Evolutionary conservation across 2,888 invertebrate genomes (phyloP).

Genomic region (Pheosia gnoma): DNA sequence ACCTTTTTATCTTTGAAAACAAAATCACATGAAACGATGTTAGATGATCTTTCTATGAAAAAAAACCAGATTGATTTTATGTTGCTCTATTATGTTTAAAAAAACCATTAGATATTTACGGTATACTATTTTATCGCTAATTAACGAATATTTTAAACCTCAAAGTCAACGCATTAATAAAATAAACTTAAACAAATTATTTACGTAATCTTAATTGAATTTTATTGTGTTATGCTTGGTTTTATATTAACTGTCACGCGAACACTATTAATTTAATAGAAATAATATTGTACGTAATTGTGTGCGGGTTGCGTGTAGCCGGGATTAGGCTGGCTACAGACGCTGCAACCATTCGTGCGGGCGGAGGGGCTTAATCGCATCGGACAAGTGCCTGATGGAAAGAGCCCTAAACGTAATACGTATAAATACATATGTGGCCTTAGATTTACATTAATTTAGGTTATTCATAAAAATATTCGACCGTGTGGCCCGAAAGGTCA

Average conservation of each 20-base stretch:
- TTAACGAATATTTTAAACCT: not conserved
- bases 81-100: no score
- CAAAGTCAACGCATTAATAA: not conserved
- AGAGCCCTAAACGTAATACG: slow-evolving; percentile 33
- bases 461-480: not conserved
- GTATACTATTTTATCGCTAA: not conserved
- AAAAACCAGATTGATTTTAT: no score
- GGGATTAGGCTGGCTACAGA: slow-evolving; percentile 63
- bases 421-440: slow-evolving; percentile 33
- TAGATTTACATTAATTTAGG: slow-evolving; percentile 29
- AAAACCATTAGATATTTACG: no score
- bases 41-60: no score
- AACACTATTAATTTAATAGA: slow-evolving; percentile 58
- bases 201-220: slow-evolving; percentile 1
- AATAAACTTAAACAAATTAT: not conserved
- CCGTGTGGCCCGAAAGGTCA: not conserved
- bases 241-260: slow-evolving; percentile 7
- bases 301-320: slow-evolving; percentile 73
- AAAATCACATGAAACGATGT: not conserved
- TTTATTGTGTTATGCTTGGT: slow-evolving; percentile 5
- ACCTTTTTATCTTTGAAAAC: slow-evolving; percentile 4
- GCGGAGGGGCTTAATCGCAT: slow-evolving; percentile 61
- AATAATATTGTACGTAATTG: slow-evolving; percentile 36
- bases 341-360: slow-evolving; percentile 36
- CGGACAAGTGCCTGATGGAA: slow-evolving; percentile 66